Conservation (phyloP, 2,797 vertebrate species). For the Gephyroberyx darwinii region DNA sequence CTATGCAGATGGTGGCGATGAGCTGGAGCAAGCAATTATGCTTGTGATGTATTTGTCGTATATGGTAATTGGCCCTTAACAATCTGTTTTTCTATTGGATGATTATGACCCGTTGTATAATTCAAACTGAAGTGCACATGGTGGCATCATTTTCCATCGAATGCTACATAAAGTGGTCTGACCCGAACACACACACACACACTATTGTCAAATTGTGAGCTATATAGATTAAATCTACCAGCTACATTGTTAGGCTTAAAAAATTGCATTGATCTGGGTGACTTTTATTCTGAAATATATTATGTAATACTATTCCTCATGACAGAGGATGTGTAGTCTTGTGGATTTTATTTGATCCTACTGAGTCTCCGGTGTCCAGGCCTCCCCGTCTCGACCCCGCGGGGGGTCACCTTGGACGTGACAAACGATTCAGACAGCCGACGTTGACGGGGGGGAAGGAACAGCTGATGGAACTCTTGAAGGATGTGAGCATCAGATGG, state of each 20-base stretch:
- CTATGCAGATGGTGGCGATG: neutral
- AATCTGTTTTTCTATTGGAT: neutral
- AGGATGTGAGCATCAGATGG: conserved; percentile 4
- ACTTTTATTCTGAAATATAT: conserved; percentile 11
- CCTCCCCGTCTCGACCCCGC: conserved; percentile 21
- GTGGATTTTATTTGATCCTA: conserved; percentile 26
- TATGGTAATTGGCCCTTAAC: neutral
- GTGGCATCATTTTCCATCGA: no score
- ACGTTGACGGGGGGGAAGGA: conserved; percentile 9
- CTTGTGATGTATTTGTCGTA: neutral
- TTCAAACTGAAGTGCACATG: no score
- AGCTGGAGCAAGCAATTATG: neutral
- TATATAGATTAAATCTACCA: neutral
- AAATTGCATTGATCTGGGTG: neutral
- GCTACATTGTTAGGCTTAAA: neutral
- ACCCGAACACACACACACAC: no score
- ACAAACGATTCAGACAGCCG: conserved; percentile 28
- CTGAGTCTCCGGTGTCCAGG: conserved; percentile 19
- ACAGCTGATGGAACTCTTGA: conserved; percentile 23
- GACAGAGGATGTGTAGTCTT: conserved; percentile 8
- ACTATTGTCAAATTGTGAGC: neutral
- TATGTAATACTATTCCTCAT: conserved; percentile 3
- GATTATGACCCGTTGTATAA: neutral
- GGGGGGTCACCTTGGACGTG: conserved; percentile 44
- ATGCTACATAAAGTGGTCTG: no score